Base-by-base conservation (phyloP, 2,888 invertebrate species). In the Endotricha flammealis region DNA sequence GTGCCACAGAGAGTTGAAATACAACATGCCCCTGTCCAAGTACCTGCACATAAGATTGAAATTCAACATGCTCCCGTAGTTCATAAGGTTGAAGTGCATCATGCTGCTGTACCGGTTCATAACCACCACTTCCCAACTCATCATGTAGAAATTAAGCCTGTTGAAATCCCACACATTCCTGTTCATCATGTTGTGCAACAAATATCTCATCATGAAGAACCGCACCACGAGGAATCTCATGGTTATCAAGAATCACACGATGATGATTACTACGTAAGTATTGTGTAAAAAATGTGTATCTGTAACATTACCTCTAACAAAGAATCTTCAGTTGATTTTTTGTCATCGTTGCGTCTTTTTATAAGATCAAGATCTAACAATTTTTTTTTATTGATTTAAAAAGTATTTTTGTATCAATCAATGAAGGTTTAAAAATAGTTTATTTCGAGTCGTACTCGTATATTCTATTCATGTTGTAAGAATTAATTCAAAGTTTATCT, bases 221-320 rank as follows among this genome's bases (percentile, higher is more conserved):
- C 20, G 6, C 20, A 20, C 20, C 20, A 20, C 11, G 42, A 52
- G 14, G 47, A 44, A 34, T 36, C 50, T 16, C 39, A 32, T 11
- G 32, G 14, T n/a, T 33, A 60, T 1, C 42, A 56, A 22, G 52
- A 53, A 23, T 48, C 52, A 13, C 6, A 36, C 30, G 23, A 64
- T 29, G 62, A 56, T 14, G 70, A 74, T 38, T 73, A 72, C 37
- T 70, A 73, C 39, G 74, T 75, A 51, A 63, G 74, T 57, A 30
- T 23, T 8, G n/a, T n/a, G n/a, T n/a, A n/a, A n/a, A n/a, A n/a
- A n/a, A n/a, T n/a, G n/a, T n/a, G n/a, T n/a, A n/a, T n/a, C n/a
- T n/a, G n/a, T n/a, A n/a, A n/a, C n/a, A n/a, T n/a, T n/a, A n/a
- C n/a, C n/a, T n/a, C n/a, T n/a, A n/a, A n/a, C n/a, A n/a, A n/a